Percentiles rank a stretch among this genome's conserved stretches.
Evolutionary conservation across 2,888 invertebrate genomes (phyloP).

Genomic region (Cantharis rustica): DNA sequence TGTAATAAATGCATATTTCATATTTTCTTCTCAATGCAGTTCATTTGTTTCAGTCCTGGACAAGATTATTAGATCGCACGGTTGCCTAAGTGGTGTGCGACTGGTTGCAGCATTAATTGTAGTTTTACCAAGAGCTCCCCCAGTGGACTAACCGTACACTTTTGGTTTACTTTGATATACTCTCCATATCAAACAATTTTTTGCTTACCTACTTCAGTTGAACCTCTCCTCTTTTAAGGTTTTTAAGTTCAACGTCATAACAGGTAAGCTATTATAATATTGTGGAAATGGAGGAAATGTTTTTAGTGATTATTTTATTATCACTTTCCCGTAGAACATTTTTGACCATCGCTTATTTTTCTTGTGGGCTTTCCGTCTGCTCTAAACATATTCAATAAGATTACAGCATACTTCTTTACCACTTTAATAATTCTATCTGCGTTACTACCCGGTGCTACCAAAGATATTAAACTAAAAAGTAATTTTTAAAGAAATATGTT

Average conservation of each 20-base stretch:
- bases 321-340: background rate
- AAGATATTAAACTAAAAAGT: background rate
- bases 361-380: background rate
- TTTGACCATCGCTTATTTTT: background rate
- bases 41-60: too few species aligned
- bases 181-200: background rate
- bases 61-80: too few species aligned
- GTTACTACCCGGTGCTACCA: background rate
- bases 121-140: too few species aligned
- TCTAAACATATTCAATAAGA: background rate
- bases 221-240: background rate
- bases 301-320: background rate
- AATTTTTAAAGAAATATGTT: background rate
- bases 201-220: background rate
- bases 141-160: too few species aligned
- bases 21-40: background rate
- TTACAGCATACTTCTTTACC: background rate
- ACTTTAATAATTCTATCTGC: background rate
- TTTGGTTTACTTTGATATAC: background rate
- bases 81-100: too few species aligned
- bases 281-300: background rate
- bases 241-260: background rate
- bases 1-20: conserved; percentile 12
- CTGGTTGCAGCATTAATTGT: too few species aligned
- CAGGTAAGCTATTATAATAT: background rate